These are phyloP conservation scores for Brachionus rotundiformis DNA, from an alignment of 1,140 invertebrate species.

Conservation along the genomic window DNA sequence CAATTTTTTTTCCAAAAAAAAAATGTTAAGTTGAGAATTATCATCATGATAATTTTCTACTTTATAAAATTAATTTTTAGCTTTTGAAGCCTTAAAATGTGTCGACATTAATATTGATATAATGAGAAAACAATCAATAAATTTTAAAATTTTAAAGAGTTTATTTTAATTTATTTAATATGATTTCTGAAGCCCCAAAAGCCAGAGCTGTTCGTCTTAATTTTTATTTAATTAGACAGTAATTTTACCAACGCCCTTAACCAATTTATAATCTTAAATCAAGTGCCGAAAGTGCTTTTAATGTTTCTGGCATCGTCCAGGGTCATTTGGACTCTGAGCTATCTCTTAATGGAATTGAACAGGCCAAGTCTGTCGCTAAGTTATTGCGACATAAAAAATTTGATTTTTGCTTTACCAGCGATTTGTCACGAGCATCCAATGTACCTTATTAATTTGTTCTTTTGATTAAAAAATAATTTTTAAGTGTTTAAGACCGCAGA, in stretches of 20 bases:
- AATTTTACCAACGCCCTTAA: not conserved
- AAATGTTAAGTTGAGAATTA: constrained; percentile 4
- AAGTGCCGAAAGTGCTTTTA: constrained; percentile 34
- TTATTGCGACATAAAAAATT: not conserved
- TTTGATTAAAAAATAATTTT: constrained; percentile 2
- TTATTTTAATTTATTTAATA: not conserved
- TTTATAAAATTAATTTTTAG: not conserved
- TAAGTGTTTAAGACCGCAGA: constrained; percentile 1
- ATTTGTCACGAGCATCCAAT: not conserved
- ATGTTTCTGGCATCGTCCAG: constrained; percentile 22
- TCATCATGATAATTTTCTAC: not conserved
- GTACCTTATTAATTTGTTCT: constrained; percentile 1
- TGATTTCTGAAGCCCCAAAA: not conserved
- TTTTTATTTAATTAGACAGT: constrained; percentile 40
- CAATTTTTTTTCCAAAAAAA: not conserved
- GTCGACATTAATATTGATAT: not conserved
- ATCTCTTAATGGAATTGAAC: not conserved
- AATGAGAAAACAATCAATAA: not conserved
- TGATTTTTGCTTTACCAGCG: constrained; percentile 20
- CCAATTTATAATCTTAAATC: not conserved
- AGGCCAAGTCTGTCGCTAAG: not conserved
- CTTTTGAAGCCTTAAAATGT: not conserved
- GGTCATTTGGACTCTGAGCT: constrained; percentile 5
- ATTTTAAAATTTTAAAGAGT: not conserved
- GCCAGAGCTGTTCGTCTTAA: not conserved